Conservation (phyloP, 2,888 invertebrate species). For the Aradus depressus region DNA sequence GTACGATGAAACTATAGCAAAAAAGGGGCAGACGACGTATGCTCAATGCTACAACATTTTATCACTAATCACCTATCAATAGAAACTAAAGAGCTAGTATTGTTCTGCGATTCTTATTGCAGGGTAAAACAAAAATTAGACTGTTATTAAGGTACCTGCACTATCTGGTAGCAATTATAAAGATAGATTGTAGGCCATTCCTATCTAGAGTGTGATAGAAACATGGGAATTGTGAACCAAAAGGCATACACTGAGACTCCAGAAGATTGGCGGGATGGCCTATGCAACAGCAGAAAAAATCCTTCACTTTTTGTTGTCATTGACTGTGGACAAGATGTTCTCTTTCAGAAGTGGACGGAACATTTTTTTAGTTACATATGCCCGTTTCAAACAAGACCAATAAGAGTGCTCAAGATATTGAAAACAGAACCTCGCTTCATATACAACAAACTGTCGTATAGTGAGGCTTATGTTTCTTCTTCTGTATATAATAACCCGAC, state of each 20-base stretch:
- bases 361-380: not conserved
- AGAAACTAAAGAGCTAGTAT: conserved; percentile 4
- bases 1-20: too few relatives aligned
- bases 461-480: too few relatives aligned
- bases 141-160: conserved; percentile 17
- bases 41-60: too few relatives aligned
- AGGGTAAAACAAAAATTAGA: too few relatives aligned
- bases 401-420: not conserved
- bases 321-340: conserved; percentile 9
- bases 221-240: conserved; percentile 13
- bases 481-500: too few relatives aligned
- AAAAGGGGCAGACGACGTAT: too few relatives aligned
- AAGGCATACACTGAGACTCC: conserved; percentile 17
- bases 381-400: not conserved
- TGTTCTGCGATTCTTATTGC: conserved; percentile 20
- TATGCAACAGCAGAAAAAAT: conserved; percentile 27
- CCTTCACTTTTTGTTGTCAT: conserved; percentile 29
- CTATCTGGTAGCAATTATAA: conserved; percentile 6
- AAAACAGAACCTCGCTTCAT: too few relatives aligned
- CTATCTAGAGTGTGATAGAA: conserved; percentile 17
- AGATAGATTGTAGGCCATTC: conserved; percentile 17
- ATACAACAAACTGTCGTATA: too few relatives aligned
- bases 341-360: not conserved
- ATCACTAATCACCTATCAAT: too few relatives aligned
- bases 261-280: conserved; percentile 25